phyloP scores from a whole-genome alignment of 2,888 invertebrate genomes.

The Drosophila glabriapex region DNA sequence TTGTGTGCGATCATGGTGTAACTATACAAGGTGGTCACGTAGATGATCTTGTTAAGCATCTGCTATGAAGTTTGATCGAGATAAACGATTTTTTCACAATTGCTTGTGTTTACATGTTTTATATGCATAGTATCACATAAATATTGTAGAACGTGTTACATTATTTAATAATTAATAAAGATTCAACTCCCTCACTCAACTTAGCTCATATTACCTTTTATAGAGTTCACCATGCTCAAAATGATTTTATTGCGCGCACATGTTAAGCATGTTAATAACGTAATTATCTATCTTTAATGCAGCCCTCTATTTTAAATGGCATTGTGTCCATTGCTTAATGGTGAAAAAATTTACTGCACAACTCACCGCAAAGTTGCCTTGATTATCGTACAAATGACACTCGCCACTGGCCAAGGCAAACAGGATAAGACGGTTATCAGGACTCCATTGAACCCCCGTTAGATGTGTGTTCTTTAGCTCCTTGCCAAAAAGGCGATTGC shows the following conservation, averaged over 20 bases:
- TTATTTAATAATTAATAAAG: neutral
- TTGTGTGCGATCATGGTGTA: neutral
- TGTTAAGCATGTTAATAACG: neutral
- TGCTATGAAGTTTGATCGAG: neutral
- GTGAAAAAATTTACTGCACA: neutral
- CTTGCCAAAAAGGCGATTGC: conserved; percentile 99
- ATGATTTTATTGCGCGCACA: neutral
- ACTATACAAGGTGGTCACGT: neutral
- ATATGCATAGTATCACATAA: neutral
- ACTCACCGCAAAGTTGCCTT: conserved; percentile 91
- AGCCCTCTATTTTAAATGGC: neutral
- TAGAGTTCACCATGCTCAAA: neutral
- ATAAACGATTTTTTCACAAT: neutral
- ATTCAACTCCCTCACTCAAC: neutral
- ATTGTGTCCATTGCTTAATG: neutral
- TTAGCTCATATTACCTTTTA: neutral
- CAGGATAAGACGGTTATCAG: conserved; percentile 94
- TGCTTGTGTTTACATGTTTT: neutral
- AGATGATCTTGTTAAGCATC: neutral
- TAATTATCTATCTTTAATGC: neutral
- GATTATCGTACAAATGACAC: conserved; percentile 97
- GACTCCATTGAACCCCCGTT: conserved; percentile 97
- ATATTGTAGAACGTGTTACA: neutral
- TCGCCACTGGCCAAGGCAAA: conserved; percentile 97
- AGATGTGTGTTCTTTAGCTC: conserved; percentile 95